Evolutionary conservation across 2,888 invertebrate species (phyloP).

Genomic region (Pachydiplax longipennis): DNA sequence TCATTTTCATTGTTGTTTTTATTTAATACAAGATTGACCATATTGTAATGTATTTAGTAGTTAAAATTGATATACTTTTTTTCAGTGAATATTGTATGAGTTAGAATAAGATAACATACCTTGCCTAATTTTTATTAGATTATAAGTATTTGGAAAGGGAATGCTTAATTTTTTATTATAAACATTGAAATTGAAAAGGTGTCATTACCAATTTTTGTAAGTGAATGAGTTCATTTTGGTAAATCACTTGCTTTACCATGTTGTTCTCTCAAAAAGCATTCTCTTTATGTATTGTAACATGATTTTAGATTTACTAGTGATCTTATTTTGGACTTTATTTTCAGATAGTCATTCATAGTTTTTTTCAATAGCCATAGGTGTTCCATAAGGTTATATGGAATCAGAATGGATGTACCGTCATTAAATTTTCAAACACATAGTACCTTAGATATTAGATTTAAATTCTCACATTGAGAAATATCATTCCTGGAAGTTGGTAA

Average conservation of each 20-base stretch:
- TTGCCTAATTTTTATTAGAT: background rate
- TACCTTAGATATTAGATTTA: background rate
- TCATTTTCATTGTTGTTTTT: too few species aligned
- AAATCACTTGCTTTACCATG: background rate
- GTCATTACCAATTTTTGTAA: background rate
- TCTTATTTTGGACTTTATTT: constrained; percentile 10
- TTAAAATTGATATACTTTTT: background rate
- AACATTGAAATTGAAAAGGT: background rate
- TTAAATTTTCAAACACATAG: background rate
- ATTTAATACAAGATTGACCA: too few species aligned
- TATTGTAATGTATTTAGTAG: too few species aligned
- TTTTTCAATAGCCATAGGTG: constrained; percentile 20
- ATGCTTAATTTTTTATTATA: background rate
- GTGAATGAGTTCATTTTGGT: too few species aligned
- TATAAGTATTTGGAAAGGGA: background rate
- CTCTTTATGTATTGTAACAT: background rate
- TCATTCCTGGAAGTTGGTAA: constrained; percentile 13
- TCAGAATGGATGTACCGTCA: background rate
- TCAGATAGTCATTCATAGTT: background rate
- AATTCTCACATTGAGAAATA: background rate
- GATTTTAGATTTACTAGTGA: background rate
- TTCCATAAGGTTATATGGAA: constrained; percentile 40
- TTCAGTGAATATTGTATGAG: background rate
- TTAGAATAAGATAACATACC: background rate
- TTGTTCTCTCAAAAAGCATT: background rate